A percentile compares a stretch with the other conserved stretches of the same genome.
Evolutionary conservation across 2,113 vertebrate genomes (phyloP).

Genomic region (Terrapene triunguis): DNA sequence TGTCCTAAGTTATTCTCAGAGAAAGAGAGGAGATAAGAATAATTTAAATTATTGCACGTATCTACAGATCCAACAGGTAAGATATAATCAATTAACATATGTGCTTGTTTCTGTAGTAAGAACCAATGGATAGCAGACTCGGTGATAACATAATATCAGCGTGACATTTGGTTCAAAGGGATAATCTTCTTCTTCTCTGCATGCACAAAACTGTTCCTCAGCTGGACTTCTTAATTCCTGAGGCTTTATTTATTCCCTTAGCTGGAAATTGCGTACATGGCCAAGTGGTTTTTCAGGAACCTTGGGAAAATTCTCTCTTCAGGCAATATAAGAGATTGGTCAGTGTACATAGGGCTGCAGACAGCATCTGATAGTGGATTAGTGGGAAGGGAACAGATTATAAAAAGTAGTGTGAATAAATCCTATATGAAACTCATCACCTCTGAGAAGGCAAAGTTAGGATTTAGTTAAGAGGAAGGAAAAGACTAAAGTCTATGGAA

Average conservation of each 20-base stretch:
- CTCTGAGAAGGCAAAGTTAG: conserved; percentile 14
- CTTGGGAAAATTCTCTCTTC: background rate
- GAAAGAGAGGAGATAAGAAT: conserved; percentile 40
- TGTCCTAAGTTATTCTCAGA: conserved; percentile 72
- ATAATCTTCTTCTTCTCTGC: background rate
- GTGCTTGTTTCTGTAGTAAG: conserved; percentile 38
- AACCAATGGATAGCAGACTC: background rate
- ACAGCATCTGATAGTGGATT: conserved; percentile 34
- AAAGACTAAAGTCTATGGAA: conserved; percentile 8
- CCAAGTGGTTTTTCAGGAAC: background rate
- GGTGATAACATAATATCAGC: background rate
- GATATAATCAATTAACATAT: conserved; percentile 54
- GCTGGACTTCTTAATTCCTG: background rate
- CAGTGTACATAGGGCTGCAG: background rate
- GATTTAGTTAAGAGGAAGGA: background rate
- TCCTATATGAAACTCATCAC: conserved; percentile 16
- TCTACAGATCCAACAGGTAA: conserved; percentile 34
- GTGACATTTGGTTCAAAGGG: background rate
- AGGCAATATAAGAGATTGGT: background rate
- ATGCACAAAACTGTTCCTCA: background rate
- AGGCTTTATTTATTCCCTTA: background rate
- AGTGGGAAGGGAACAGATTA: conserved; percentile 27
- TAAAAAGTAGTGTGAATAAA: conserved; percentile 27
- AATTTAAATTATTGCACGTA: conserved; percentile 69
- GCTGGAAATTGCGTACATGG: background rate